phyloP scores from a whole-genome alignment of 1,140 invertebrate genomes.

The Dufourea novaeangliae region DNA sequence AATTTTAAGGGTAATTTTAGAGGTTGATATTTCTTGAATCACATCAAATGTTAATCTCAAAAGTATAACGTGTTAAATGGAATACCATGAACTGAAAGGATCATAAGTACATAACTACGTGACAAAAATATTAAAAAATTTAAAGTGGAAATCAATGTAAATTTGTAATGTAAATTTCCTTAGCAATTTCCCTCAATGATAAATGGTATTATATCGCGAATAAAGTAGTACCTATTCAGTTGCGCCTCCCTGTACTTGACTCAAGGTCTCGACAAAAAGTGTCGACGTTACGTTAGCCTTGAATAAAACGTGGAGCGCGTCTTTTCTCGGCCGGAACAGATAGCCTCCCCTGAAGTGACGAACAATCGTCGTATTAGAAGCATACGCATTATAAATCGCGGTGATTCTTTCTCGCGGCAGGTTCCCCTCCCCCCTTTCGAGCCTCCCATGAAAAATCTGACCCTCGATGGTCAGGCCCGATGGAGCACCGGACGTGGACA shows the following conservation, averaged over 20 bases:
- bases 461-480: conserved; percentile 5
- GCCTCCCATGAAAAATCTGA: conserved; percentile 32
- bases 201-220: neutral
- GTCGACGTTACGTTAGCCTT: neutral
- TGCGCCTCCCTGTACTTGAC: neutral
- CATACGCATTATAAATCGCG: neutral
- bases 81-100: no score
- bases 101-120: no score
- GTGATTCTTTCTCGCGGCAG: conserved; percentile 1
- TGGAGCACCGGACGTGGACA: neutral
- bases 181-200: neutral
- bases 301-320: neutral
- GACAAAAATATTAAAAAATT: no score
- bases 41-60: no score
- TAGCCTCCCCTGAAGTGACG: no score
- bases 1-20: no score
- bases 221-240: neutral
- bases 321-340: neutral
- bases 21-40: no score
- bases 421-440: conserved; percentile 6
- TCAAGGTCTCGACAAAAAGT: neutral
- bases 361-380: neutral
- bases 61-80: no score
- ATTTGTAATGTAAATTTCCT: no score
- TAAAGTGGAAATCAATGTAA: no score